These are phyloP conservation scores for Lithosia quadra DNA, from an alignment of 2,888 invertebrate genomes.

Conservation along the genomic window DNA sequence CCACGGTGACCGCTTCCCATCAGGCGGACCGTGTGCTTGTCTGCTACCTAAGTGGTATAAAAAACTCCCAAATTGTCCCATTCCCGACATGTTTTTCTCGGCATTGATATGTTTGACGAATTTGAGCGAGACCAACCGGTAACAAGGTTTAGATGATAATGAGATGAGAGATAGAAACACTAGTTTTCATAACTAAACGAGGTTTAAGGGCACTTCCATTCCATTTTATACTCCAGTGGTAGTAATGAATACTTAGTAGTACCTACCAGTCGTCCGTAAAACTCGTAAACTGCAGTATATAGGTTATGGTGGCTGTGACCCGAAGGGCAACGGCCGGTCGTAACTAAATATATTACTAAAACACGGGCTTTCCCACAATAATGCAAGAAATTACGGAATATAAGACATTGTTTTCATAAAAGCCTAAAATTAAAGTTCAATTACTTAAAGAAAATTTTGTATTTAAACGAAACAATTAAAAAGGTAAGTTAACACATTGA, in stretches of 20 bases:
- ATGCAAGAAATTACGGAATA: background rate
- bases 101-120: background rate
- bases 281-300: conserved; percentile 14
- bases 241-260: background rate
- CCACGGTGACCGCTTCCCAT: no score
- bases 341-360: conserved; percentile 16
- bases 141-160: background rate
- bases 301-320: conserved; percentile 25
- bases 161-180: background rate
- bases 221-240: background rate
- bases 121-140: no score
- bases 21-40: no score
- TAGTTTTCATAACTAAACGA: background rate
- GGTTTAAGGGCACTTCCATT: background rate
- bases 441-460: no score
- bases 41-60: no score
- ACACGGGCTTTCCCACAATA: conserved; percentile 7
- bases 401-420: no score
- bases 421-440: no score
- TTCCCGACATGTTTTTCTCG: background rate
- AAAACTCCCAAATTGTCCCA: background rate
- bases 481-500: no score
- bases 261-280: conserved; percentile 15
- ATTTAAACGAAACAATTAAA: no score
- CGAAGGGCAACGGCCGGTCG: conserved; percentile 13